phyloP scores from a whole-genome alignment of 2,113 vertebrate genomes.

The Noturus placidus region DNA sequence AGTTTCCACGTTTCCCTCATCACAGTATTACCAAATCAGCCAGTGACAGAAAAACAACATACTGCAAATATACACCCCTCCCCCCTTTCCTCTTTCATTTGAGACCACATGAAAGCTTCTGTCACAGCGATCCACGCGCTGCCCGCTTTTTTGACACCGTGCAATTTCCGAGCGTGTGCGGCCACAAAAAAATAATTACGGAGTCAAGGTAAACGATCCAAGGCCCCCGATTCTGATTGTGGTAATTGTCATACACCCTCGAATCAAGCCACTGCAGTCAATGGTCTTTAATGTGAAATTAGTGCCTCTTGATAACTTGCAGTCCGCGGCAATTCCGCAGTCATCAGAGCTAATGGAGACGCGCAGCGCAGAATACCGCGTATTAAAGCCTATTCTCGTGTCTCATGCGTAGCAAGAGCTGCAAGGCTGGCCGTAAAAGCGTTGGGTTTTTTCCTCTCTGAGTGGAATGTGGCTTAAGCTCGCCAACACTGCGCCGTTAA shows the following conservation, averaged over 20 bases:
- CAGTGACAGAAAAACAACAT: not conserved
- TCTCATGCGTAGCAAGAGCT: slow-evolving; percentile 21
- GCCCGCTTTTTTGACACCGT: slow-evolving; percentile 69
- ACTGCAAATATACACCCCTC: not conserved
- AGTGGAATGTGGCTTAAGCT: slow-evolving; percentile 64
- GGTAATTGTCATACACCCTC: slow-evolving; percentile 99
- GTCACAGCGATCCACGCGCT: not conserved
- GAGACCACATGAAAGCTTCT: not conserved
- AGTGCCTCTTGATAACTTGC: slow-evolving; percentile 99
- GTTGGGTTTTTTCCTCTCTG: slow-evolving; percentile 22
- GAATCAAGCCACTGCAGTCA: slow-evolving; percentile 98
- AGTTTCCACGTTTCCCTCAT: not conserved
- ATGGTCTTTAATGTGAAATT: slow-evolving; percentile 99
- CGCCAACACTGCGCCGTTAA: slow-evolving; percentile 29
- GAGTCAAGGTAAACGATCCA: slow-evolving; percentile 98
- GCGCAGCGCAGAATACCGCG: slow-evolving; percentile 60
- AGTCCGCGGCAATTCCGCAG: slow-evolving; percentile 96
- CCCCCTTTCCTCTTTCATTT: slow-evolving; percentile 1
- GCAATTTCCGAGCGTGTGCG: slow-evolving; percentile 63
- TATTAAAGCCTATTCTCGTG: slow-evolving; percentile 75
- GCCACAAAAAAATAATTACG: slow-evolving; percentile 86
- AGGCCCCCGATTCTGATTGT: slow-evolving; percentile 99
- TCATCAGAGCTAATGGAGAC: slow-evolving; percentile 93
- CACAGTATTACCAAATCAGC: slow-evolving; percentile 2
- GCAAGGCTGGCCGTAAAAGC: slow-evolving; percentile 61